phyloP scores from a whole-genome alignment of 1,140 invertebrate species.

The Philotrypesis tridentata region DNA sequence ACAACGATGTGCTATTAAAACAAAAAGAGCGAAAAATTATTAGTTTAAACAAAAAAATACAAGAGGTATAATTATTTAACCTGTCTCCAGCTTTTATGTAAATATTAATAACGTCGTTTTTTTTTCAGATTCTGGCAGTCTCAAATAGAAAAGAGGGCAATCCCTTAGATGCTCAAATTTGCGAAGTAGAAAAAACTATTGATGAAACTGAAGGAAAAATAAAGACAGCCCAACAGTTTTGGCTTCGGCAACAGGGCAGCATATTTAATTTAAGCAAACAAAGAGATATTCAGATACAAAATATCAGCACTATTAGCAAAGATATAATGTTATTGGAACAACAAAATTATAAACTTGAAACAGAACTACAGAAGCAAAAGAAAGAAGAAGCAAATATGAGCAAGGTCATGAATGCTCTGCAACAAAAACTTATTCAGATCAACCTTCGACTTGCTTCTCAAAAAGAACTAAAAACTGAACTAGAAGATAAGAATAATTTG shows the following conservation, averaged over 20 bases:
- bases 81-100: not conserved
- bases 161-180: slow-evolving; percentile 75
- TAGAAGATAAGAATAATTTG: slow-evolving; percentile 78
- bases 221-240: slow-evolving; percentile 80
- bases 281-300: slow-evolving; percentile 78
- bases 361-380: slow-evolving; percentile 76
- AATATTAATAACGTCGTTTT: slow-evolving; percentile 15
- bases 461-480: slow-evolving; percentile 74
- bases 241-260: slow-evolving; percentile 83
- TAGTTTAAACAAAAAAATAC: slow-evolving; percentile 75
- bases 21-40: slow-evolving; percentile 76
- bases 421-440: slow-evolving; percentile 76
- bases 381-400: slow-evolving; percentile 76
- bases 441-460: slow-evolving; percentile 78
- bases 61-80: slow-evolving; percentile 67
- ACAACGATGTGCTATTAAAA: slow-evolving; percentile 60
- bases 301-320: slow-evolving; percentile 81
- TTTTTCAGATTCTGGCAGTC: slow-evolving; percentile 58
- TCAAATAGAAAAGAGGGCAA: slow-evolving; percentile 68
- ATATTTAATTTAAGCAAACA: slow-evolving; percentile 80
- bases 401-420: slow-evolving; percentile 76
- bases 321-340: slow-evolving; percentile 85
- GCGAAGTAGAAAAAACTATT: slow-evolving; percentile 78
- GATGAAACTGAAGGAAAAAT: slow-evolving; percentile 76
- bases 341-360: slow-evolving; percentile 81